Evolutionary conservation across 2,113 vertebrate species (phyloP).

Genomic region (Calidris pygmaea): DNA sequence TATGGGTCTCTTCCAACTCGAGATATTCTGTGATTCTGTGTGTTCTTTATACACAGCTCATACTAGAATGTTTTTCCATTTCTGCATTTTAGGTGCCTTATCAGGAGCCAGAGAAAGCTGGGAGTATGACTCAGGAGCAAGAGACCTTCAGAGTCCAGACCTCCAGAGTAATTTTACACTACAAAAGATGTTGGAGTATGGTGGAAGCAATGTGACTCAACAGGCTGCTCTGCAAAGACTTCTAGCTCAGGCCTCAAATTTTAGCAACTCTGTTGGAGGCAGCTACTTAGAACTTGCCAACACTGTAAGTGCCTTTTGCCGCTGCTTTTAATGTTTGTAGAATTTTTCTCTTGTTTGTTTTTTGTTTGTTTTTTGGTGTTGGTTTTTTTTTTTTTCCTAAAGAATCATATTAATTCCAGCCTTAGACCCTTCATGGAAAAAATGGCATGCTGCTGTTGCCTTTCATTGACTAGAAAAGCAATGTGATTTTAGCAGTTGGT

Average conservation of each 20-base stretch:
- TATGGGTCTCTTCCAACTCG: not conserved
- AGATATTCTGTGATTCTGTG: not conserved
- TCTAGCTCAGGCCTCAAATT: conserved; percentile 51
- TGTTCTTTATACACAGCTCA: not conserved
- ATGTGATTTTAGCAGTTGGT: not conserved
- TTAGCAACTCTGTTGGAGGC: conserved; percentile 54
- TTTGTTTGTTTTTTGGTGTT: not conserved
- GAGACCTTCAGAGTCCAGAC: conserved; percentile 81
- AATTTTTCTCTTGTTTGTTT: not conserved
- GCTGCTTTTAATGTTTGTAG: not conserved
- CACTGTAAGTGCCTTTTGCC: conserved; percentile 74
- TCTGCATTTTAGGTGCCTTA: conserved; percentile 69
- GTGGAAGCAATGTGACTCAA: conserved; percentile 37
- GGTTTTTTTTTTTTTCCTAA: not conserved
- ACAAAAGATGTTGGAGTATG: conserved; percentile 61
- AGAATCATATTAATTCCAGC: not conserved
- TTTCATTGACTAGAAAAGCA: conserved; percentile 11
- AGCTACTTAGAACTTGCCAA: conserved; percentile 81
- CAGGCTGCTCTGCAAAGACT: conserved; percentile 68
- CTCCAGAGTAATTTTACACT: conserved; percentile 54
- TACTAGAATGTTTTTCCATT: not conserved
- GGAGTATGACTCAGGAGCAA: conserved; percentile 80
- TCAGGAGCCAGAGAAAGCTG: conserved; percentile 81
- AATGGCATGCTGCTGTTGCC: not conserved
- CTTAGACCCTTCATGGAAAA: not conserved